A percentile compares a stretch with the other conserved stretches of the same genome.
Evolutionary conservation across 1,140 invertebrate genomes (phyloP).

Genomic region (Euura saliciscinereae): DNA sequence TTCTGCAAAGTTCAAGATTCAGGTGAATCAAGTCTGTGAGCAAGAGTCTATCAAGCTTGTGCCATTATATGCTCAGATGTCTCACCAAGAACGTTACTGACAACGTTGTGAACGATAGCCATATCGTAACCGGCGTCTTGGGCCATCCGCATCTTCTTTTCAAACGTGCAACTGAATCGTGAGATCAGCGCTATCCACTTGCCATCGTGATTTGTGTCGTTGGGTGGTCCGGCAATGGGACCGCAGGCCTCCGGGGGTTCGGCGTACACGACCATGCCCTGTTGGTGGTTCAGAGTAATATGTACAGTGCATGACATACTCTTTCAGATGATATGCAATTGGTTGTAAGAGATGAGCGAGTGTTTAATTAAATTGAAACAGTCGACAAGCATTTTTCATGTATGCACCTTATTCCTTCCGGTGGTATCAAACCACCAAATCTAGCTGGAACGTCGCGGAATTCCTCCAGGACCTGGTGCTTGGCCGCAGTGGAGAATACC

Average conservation of each 20-base stretch:
- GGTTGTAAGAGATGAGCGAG: too few relatives aligned
- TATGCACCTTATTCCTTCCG: conserved; percentile 61
- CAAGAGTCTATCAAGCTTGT: neutral
- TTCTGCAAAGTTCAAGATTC: conserved; percentile 50
- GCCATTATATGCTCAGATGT: conserved; percentile 14
- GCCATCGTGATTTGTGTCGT: conserved; percentile 57
- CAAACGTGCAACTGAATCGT: conserved; percentile 82
- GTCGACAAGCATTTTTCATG: too few relatives aligned
- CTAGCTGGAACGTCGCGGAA: conserved; percentile 72
- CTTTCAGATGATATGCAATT: too few relatives aligned
- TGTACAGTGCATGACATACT: too few relatives aligned
- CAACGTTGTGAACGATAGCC: conserved; percentile 86
- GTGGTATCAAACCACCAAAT: conserved; percentile 68
- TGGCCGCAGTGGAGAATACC: conserved; percentile 50
- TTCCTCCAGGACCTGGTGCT: conserved; percentile 66
- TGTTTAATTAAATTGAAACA: too few relatives aligned
- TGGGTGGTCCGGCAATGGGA: conserved; percentile 63
- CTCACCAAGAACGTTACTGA: conserved; percentile 76
- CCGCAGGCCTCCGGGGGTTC: conserved; percentile 72
- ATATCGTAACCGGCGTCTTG: conserved; percentile 79
- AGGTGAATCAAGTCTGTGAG: conserved; percentile 17
- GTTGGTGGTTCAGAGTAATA: conserved; percentile 13
- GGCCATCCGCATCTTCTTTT: conserved; percentile 81
- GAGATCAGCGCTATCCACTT: conserved; percentile 80
- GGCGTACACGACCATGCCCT: conserved; percentile 74